phyloP scores from a whole-genome alignment of 2,797 vertebrate species.

The Dryobates pubescens region DNA sequence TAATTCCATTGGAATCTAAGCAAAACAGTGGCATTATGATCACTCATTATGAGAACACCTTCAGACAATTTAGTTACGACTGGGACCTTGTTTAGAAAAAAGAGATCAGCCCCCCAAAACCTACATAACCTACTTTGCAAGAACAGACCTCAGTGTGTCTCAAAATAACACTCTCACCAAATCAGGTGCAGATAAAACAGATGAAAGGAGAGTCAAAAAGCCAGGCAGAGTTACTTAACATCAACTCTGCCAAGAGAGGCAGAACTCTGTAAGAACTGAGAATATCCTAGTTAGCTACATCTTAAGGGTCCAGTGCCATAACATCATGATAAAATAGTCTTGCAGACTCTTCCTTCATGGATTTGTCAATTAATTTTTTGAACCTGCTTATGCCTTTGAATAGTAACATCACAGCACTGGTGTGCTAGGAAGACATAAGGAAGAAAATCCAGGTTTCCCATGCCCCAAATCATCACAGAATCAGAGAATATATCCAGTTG shows the following conservation, averaged over 20 bases:
- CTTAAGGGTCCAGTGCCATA: neutral
- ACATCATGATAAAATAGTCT: neutral
- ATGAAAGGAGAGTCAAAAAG: neutral
- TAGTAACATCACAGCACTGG: neutral
- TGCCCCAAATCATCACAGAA: no score
- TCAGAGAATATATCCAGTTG: no score
- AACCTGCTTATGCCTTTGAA: neutral
- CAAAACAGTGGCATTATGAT: neutral
- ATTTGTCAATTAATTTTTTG: neutral
- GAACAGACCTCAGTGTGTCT: neutral
- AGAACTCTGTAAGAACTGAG: neutral
- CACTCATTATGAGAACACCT: neutral
- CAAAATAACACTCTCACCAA: neutral
- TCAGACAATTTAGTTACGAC: neutral
- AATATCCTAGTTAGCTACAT: neutral
- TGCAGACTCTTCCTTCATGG: neutral
- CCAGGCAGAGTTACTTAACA: neutral
- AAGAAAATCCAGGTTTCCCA: neutral
- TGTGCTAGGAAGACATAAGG: neutral
- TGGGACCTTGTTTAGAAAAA: neutral
- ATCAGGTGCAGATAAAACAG: neutral
- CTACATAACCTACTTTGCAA: neutral
- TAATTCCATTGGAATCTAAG: neutral
- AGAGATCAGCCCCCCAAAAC: neutral
- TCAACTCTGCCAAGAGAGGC: neutral